Evolutionary conservation across 2,113 vertebrate species (phyloP), one percentile per base, ranked within the genome.

Genomic region (Climacteris rufus): DNA sequence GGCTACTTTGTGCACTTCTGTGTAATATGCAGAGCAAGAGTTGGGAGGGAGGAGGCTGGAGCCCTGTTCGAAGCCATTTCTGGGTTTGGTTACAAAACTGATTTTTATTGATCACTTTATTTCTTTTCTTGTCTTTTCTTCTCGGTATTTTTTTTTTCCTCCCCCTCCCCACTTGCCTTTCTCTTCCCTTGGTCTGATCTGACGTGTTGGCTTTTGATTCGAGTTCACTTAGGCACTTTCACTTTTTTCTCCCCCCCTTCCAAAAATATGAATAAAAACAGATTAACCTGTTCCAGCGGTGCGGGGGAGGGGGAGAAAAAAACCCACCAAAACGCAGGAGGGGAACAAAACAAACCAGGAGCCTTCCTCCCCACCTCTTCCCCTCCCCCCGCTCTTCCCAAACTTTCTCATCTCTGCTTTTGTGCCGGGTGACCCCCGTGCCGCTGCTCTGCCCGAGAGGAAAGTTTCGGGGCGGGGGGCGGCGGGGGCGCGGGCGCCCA

Each of bases 121-220:
- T 77, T 97, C 87, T 77, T 79, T 75, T 89, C 91, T 97, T 98
- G 80, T 93, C 72, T 97, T 7, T 31, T 17, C 15, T n/a, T 68
- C 93, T 65, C n/a, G n/a, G n/a, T 24, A 7, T 40, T 23, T 18
- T 50, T 19, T 18, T 31, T 13, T 28, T 52, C 4, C 80, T 91
- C 35, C 61, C 0, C 10, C 49, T 84, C 37, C 77, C 60, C 95
- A 95, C 96, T 97, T 97, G 95, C 93, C 97, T 98, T 98, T 97
- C 95, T 98, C 94, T 97, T 97, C 82, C 93, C 82, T 97, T 87
- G 97, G 97, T 98, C 98, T 98, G 98, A 93, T 99, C 98, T 98
- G 97, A 70, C 95, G 96, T 97, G 96, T 97, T 93, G 37, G 97
- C 97, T 64, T 98, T 95, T 98, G 98, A 98, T 98, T 98, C 94